Evolutionary conservation across 2,113 vertebrate genomes (phyloP).

Genomic region (Rhipidura dahli): DNA sequence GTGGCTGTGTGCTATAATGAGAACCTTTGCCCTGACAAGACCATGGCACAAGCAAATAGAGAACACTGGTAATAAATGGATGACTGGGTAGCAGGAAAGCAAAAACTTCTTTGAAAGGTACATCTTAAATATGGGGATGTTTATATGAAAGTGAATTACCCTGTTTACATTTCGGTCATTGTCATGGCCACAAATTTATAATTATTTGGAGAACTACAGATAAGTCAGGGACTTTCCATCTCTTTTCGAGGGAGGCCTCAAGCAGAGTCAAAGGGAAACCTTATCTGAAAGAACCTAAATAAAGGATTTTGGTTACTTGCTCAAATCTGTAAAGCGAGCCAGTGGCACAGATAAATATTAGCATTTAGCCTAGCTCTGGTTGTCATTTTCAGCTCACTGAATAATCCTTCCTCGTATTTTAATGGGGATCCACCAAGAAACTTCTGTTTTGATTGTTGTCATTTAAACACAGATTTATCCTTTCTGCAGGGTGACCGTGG

Average conservation of each 20-base stretch:
- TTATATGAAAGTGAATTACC: neutral
- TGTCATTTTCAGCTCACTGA: neutral
- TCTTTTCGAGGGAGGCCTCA: neutral
- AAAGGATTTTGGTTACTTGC: neutral
- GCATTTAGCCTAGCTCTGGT: neutral
- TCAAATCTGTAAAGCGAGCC: neutral
- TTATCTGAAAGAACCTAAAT: neutral
- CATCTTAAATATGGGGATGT: neutral
- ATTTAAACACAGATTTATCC: neutral
- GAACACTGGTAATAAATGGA: neutral
- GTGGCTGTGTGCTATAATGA: neutral
- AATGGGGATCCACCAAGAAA: neutral
- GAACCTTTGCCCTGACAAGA: neutral
- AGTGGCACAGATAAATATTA: neutral
- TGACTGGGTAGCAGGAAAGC: neutral
- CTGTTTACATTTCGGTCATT: neutral
- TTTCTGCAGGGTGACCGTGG: conserved; percentile 84
- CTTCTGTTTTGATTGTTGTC: neutral
- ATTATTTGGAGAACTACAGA: neutral
- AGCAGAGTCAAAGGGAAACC: neutral
- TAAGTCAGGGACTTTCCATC: neutral
- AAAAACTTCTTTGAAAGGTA: neutral
- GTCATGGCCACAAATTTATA: neutral
- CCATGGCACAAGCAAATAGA: neutral
- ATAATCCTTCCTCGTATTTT: neutral